Conservation (phyloP, 2,888 invertebrate species). For the Erebia ligea region DNA sequence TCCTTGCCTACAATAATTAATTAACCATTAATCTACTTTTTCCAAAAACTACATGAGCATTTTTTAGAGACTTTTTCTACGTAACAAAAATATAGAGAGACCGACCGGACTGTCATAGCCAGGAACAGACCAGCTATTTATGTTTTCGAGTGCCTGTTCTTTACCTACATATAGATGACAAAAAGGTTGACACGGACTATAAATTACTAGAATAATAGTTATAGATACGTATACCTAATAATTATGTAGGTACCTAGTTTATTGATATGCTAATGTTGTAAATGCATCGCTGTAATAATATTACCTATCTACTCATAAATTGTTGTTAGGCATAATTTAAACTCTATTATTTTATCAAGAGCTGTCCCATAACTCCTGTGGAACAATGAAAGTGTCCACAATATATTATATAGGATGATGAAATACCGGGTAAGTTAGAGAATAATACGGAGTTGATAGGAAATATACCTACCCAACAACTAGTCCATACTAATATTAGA, state of each 20-base stretch:
- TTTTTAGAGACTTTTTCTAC: too few species aligned
- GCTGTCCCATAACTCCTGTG: conserved; percentile 26
- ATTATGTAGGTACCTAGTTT: neutral
- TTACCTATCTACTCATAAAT: conserved; percentile 12
- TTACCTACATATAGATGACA: too few species aligned
- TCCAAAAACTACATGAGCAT: too few species aligned
- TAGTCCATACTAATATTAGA: neutral
- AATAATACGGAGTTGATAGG: neutral
- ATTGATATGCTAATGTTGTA: neutral
- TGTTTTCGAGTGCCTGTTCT: too few species aligned
- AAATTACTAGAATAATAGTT: too few species aligned
- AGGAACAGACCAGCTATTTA: too few species aligned
- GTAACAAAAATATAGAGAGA: too few species aligned
- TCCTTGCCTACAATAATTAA: too few species aligned
- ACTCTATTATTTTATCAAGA: conserved; percentile 26
- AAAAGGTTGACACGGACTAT: too few species aligned
- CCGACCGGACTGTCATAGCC: too few species aligned
- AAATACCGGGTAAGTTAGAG: neutral
- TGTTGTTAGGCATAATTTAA: conserved; percentile 24
- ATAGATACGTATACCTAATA: neutral
- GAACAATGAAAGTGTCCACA: conserved; percentile 21
- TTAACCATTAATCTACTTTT: too few species aligned
- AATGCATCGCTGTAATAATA: neutral
- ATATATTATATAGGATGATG: conserved; percentile 13
- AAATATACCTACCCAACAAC: neutral